Evolutionary conservation across 2,888 invertebrate genomes (phyloP), one percentile per base, ranked within the genome.

Genomic region (Plemyria rubiginata): DNA sequence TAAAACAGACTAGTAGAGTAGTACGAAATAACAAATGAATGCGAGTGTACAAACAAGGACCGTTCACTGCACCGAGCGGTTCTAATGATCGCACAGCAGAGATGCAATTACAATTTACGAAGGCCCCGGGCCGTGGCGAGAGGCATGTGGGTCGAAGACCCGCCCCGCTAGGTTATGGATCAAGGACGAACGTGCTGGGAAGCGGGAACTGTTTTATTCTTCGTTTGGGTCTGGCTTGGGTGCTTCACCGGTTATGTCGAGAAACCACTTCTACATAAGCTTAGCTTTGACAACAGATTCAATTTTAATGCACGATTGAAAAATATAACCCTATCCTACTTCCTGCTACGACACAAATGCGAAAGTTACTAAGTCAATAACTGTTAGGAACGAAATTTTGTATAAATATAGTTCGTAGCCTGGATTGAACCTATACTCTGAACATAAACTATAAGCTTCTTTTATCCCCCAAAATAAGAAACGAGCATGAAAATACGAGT

Each of bases 81-180:
- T 74, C 71, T 76, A 75, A 76, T 75, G 75, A 72, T 67, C 61
- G 61, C 67, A 71, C 63, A 48, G 46, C 46, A 58, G 13, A 65
- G 72, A 70, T 70, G 76, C 74, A 79, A 80, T 80, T 80, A 80
- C 76, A 56, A 51, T 60, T 54, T 54, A 54, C 41, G 51, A 51
- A 58, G 68, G 66, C 65, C 65, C 52, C 76, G 71, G 70, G 70
- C 73, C 71, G 74, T 72, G 58, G 75, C 73, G 74, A 74, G 74
- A 76, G 77, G 81, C 76, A 85, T 78, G 79, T 81, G 72, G 82
- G 81, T 79, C 81, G 80, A 81, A 83, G 80, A 80, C 72, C 74
- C 73, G 64, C 57, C 66, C 72, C 71, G 70, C 77, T 79, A 79
- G 81, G 82, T 84, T 80, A 80, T 70, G 71, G 78, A 79, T 78